These are phyloP conservation scores for Agraylea sexmaculata DNA, from an alignment of 1,140 invertebrate species.

Conservation along the genomic window DNA sequence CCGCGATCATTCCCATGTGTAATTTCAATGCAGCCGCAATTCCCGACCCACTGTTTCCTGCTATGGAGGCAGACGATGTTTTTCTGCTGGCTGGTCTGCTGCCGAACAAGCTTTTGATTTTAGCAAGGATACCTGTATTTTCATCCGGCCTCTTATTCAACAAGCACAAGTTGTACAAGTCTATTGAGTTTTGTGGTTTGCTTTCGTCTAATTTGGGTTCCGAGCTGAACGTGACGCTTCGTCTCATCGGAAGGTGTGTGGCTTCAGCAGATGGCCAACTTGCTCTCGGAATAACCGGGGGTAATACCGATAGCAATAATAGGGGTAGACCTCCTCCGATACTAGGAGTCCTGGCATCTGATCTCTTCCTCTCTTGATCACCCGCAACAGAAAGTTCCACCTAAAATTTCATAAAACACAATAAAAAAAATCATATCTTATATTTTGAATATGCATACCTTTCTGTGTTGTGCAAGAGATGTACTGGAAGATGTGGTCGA, in stretches of 20 bases:
- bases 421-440: constrained; percentile 1
- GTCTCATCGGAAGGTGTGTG: constrained; percentile 38
- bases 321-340: constrained; percentile 56
- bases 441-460: constrained; percentile 27
- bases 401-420: constrained; percentile 23
- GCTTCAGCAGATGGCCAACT: constrained; percentile 61
- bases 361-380: constrained; percentile 27
- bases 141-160: constrained; percentile 42
- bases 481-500: constrained; percentile 39
- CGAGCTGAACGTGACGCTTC: constrained; percentile 49
- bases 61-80: constrained; percentile 50
- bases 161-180: constrained; percentile 43
- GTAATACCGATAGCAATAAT: constrained; percentile 55
- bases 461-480: constrained; percentile 41
- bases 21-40: constrained; percentile 55
- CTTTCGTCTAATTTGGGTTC: constrained; percentile 51
- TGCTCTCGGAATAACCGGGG: constrained; percentile 59
- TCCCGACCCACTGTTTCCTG: constrained; percentile 43
- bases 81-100: constrained; percentile 48
- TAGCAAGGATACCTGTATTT: constrained; percentile 40
- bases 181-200: constrained; percentile 41
- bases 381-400: constrained; percentile 38
- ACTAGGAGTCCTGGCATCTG: constrained; percentile 47
- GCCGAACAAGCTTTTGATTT: constrained; percentile 44
- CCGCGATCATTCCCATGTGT: constrained; percentile 59